Evolutionary conservation across 2,797 vertebrate species (phyloP).

Genomic region (Tokudaia tokunoshimensis): DNA sequence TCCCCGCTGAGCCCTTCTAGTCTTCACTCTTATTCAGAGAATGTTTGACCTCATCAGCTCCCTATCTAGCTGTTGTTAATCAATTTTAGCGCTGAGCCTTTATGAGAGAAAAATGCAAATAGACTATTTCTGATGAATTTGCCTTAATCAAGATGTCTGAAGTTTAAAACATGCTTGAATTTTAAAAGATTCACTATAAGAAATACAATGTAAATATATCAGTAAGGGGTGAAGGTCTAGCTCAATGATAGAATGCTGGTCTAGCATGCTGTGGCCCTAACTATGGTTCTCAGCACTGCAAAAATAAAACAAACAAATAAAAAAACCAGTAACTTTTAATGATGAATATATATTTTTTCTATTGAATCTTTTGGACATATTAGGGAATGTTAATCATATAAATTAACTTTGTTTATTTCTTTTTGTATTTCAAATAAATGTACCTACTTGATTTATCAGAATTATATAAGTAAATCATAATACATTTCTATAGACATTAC

Average conservation of each 20-base stretch:
- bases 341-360: neutral
- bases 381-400: slow-evolving; percentile 33
- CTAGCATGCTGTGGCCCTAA: too few relatives aligned
- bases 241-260: neutral
- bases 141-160: neutral
- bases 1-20: neutral
- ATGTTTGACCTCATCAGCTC: neutral
- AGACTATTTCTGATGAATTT: slow-evolving; percentile 49
- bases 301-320: neutral
- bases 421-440: slow-evolving; percentile 36
- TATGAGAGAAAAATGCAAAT: neutral
- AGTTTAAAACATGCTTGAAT: neutral
- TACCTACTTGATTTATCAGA: slow-evolving; percentile 20
- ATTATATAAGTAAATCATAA: neutral
- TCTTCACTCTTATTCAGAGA: neutral
- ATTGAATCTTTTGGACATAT: neutral
- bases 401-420: slow-evolving; percentile 4
- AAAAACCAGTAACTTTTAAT: slow-evolving; percentile 4
- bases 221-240: neutral
- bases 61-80: neutral
- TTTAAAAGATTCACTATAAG: slow-evolving; percentile 17
- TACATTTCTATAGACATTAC: neutral
- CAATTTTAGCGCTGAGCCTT: neutral
- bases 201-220: neutral
- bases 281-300: neutral